Evolutionary conservation across 2,888 invertebrate species (phyloP).

Genomic region (Heliconius cydno): DNA sequence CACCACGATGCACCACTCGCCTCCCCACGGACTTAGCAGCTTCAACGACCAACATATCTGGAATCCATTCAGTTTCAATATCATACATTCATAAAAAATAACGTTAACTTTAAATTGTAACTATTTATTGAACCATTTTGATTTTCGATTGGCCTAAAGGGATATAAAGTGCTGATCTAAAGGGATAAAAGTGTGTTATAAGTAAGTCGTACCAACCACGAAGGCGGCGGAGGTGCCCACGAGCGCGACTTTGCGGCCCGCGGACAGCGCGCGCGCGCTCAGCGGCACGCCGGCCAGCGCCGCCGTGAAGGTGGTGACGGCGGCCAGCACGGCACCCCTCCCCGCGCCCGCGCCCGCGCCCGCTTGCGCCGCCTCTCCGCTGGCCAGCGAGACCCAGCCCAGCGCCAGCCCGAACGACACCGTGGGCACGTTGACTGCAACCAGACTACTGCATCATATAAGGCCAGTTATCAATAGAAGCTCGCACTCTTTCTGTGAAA

Average conservation of each 20-base stretch:
- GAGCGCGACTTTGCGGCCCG: slow-evolving; percentile 62
- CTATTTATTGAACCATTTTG: too few relatives aligned
- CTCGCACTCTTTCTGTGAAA: too few relatives aligned
- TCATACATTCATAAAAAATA: too few relatives aligned
- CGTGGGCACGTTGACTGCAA: slow-evolving; percentile 67
- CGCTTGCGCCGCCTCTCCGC: slow-evolving; percentile 54
- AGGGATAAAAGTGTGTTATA: not conserved
- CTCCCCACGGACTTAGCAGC: slow-evolving; percentile 61
- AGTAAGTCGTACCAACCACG: slow-evolving; percentile 53
- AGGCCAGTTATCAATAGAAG: too few relatives aligned
- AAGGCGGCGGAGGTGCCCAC: slow-evolving; percentile 62
- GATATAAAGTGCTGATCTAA: too few relatives aligned
- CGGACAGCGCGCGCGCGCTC: slow-evolving; percentile 59
- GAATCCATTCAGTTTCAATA: not conserved
- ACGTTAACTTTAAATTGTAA: too few relatives aligned
- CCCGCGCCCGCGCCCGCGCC: slow-evolving; percentile 53
- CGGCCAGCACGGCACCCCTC: slow-evolving; percentile 57
- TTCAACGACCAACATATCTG: slow-evolving; percentile 71
- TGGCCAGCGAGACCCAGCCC: slow-evolving; percentile 71
- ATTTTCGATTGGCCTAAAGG: too few relatives aligned
- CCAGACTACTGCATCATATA: not conserved
- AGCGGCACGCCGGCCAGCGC: slow-evolving; percentile 65
- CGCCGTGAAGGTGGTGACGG: slow-evolving; percentile 56
- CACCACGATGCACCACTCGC: slow-evolving; percentile 60
- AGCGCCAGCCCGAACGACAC: slow-evolving; percentile 68